Evolutionary conservation across 2,888 invertebrate genomes (phyloP).

Genomic region (Ormia ochracea): DNA sequence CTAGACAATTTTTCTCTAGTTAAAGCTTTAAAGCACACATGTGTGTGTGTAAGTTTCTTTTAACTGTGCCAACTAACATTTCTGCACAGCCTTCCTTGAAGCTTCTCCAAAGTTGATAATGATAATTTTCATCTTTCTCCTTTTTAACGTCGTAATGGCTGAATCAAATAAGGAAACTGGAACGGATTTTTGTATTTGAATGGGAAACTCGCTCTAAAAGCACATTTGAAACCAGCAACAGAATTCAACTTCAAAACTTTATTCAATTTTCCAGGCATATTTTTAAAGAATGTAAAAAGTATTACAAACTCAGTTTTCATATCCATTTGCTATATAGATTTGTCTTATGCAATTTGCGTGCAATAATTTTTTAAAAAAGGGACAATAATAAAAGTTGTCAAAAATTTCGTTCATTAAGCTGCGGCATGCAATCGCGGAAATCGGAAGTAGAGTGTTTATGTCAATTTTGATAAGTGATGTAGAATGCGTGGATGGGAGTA

Average conservation of each 20-base stretch:
- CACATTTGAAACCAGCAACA: neutral
- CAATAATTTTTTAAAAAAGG: too few relatives aligned
- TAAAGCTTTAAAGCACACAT: conserved; percentile 33
- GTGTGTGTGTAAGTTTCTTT: conserved; percentile 21
- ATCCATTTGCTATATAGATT: neutral
- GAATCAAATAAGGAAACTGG: conserved; percentile 58
- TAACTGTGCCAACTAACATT: conserved; percentile 58
- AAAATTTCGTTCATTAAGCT: too few relatives aligned
- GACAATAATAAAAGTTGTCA: too few relatives aligned
- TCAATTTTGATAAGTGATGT: too few relatives aligned
- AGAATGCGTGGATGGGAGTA: too few relatives aligned
- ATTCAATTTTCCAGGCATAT: neutral
- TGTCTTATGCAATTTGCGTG: neutral
- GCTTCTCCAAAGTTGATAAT: conserved; percentile 6
- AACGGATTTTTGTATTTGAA: conserved; percentile 57
- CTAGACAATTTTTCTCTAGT: conserved; percentile 23
- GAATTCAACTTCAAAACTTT: conserved; percentile 51
- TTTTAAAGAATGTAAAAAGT: neutral
- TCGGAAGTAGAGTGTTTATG: too few relatives aligned
- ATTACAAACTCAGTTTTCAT: conserved; percentile 5
- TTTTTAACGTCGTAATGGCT: conserved; percentile 27
- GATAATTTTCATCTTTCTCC: conserved; percentile 18
- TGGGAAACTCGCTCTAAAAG: conserved; percentile 30
- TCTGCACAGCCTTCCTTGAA: conserved; percentile 24
- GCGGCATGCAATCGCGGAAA: too few relatives aligned